Evolutionary conservation across 2,888 invertebrate species (phyloP).

Genomic region (Drosophila paranaensis): DNA sequence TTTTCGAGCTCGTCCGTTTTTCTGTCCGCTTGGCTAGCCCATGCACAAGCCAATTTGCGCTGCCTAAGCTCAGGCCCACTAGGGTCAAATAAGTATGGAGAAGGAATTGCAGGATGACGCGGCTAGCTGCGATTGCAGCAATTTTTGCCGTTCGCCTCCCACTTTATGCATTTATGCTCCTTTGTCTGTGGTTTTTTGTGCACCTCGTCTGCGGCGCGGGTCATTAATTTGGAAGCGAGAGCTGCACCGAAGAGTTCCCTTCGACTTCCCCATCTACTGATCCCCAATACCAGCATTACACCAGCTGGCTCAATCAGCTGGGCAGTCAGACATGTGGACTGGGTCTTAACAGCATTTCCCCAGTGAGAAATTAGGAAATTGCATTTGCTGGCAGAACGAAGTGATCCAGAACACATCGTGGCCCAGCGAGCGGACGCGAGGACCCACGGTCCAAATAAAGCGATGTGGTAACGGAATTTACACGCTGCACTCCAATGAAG

Average conservation of each 20-base stretch:
- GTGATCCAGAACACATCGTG: slow-evolving; percentile 16
- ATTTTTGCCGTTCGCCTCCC: slow-evolving; percentile 53
- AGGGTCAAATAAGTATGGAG: slow-evolving; percentile 14
- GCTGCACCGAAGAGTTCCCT: slow-evolving; percentile 41
- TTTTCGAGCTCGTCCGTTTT: slow-evolving; percentile 21
- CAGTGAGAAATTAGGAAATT: slow-evolving; percentile 82
- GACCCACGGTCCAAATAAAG: slow-evolving; percentile 28
- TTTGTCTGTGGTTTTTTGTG: slow-evolving; percentile 72
- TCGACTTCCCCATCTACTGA: slow-evolving; percentile 12
- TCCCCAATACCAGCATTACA: neutral
- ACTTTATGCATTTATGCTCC: slow-evolving; percentile 76
- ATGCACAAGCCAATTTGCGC: slow-evolving; percentile 78
- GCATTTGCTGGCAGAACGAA: slow-evolving; percentile 70
- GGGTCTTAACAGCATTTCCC: slow-evolving; percentile 80
- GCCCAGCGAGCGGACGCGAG: slow-evolving; percentile 5
- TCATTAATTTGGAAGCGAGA: slow-evolving; percentile 71
- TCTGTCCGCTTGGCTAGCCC: slow-evolving; percentile 54
- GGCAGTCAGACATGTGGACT: slow-evolving; percentile 36
- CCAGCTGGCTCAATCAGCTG: slow-evolving; percentile 55
- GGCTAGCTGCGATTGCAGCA: slow-evolving; percentile 61
- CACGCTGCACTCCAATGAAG: slow-evolving; percentile 58
- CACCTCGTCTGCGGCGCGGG: slow-evolving; percentile 69
- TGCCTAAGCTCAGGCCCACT: slow-evolving; percentile 60
- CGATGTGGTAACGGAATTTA: slow-evolving; percentile 65
- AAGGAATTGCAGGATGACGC: slow-evolving; percentile 24